Conservation (phyloP, 1,140 invertebrate genomes). For the Kradibia gibbosae region DNA sequence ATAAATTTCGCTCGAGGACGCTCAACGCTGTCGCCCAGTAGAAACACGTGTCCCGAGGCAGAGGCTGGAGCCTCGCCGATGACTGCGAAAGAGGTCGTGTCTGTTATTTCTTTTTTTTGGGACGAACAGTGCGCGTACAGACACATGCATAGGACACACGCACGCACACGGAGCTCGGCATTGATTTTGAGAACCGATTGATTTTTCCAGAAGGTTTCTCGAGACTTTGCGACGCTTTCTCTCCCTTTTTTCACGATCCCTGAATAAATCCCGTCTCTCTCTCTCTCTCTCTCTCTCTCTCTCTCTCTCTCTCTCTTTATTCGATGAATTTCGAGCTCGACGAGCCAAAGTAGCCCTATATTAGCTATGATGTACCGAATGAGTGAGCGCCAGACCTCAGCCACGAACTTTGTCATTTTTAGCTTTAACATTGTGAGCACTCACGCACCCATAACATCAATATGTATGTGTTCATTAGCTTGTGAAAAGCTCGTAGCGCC, state of each 20-base stretch:
- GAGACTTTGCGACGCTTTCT: not conserved
- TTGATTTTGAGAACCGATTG: constrained; percentile 16
- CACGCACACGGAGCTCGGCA: not conserved
- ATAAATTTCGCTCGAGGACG: constrained; percentile 10
- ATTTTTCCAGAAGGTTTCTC: not conserved
- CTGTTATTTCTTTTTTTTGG: not conserved
- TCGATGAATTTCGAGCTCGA: too few species aligned
- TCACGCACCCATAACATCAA: too few species aligned
- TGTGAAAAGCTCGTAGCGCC: too few species aligned
- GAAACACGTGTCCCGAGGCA: not conserved
- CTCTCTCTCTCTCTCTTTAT: too few species aligned
- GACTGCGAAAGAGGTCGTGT: not conserved
- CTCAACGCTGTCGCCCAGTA: not conserved
- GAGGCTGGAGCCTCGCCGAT: not conserved
- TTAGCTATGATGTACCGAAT: too few species aligned
- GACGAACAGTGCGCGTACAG: not conserved
- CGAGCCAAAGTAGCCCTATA: too few species aligned
- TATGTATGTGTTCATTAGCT: too few species aligned
- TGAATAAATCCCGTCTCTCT: not conserved
- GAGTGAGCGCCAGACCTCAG: too few species aligned
- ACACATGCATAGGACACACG: not conserved
- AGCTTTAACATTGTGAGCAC: too few species aligned
- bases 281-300: too few species aligned
- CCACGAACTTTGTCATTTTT: too few species aligned
- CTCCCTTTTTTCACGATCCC: not conserved